Conservation (phyloP, 1,140 invertebrate genomes). For the Drosophila albomicans region DNA sequence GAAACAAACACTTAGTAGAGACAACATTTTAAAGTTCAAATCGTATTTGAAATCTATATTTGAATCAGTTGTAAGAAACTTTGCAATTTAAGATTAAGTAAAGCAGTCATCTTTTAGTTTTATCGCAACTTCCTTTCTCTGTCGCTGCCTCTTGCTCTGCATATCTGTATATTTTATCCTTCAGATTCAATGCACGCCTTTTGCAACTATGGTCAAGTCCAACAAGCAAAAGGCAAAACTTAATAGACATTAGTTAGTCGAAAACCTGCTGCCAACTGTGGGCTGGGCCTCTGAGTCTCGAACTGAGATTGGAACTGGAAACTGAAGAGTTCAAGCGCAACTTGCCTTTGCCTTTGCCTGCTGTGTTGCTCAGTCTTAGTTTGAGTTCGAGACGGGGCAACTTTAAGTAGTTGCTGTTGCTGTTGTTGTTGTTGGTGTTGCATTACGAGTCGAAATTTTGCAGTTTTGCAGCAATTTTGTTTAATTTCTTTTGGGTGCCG, state of each 20-base stretch:
- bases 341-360: slow-evolving; percentile 14
- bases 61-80: neutral
- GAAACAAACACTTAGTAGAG: neutral
- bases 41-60: neutral
- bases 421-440: slow-evolving; percentile 55
- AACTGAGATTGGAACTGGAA: neutral
- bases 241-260: slow-evolving; percentile 34
- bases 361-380: slow-evolving; percentile 13
- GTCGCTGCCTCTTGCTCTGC: neutral
- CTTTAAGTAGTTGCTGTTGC: slow-evolving; percentile 2
- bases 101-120: neutral
- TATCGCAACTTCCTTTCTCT: neutral
- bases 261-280: slow-evolving; percentile 21
- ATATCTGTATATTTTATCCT: slow-evolving; percentile 1
- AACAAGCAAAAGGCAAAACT: slow-evolving; percentile 31
- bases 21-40: neutral
- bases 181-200: neutral
- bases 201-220: slow-evolving; percentile 12
- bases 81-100: neutral
- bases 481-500: slow-evolving; percentile 70
- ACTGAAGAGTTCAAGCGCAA: slow-evolving; percentile 2
- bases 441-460: slow-evolving; percentile 75
- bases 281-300: neutral
- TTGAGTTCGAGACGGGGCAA: neutral
- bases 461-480: slow-evolving; percentile 75